Base-by-base conservation (phyloP, 1,140 invertebrate genomes). In the Antheraea pernyi region DNA sequence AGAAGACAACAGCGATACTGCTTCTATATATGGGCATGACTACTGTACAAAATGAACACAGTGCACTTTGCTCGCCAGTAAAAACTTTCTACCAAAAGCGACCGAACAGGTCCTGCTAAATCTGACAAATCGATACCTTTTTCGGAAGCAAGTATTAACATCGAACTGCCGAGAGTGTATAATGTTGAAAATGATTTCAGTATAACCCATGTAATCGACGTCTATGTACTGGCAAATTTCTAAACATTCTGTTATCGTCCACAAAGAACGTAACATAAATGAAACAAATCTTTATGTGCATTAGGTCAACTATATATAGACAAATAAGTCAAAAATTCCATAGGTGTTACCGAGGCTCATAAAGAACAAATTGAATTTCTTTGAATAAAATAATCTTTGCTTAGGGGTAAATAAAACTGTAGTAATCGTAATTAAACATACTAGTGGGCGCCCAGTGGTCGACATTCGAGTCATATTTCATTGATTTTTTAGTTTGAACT, bases 11-110 rank as follows among this genome's bases (percentile, higher is more conserved):
- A 16, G 16, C 11, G 7, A 53, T 16, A 53, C 10, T 16, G 22
- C 46, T 13, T 16, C 62, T 59, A 36, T 67, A 67, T 53, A 37
- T 18, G 65, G 67, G 48, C n/a, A 66, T 30, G 67, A 18, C 62
- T 64, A 42, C 70, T 70, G 87, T 83, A 81, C 77, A 76, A 79
- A 86, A 87, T 74, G 69, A 59, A 82, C 75, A 80, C 70, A 77
- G 74, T 80, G 79, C 67, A 59, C 62, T 48, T 63, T 48, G 62
- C 58, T 62, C 61, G 68, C 77, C 69, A 62, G 81, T 72, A 90
- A 88, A 87, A 89, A 85, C 77, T 81, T 80, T 85, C 80, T 77
- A 76, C 80, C 80, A 80, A 87, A 87, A 85, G 79, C 82, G 71
- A 76, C 71, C 75, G 62, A 75, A 88, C 85, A 74, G 83, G 88